Evolutionary conservation across 2,113 vertebrate species (phyloP).

Genomic region (Pseudorectes ferrugineus): DNA sequence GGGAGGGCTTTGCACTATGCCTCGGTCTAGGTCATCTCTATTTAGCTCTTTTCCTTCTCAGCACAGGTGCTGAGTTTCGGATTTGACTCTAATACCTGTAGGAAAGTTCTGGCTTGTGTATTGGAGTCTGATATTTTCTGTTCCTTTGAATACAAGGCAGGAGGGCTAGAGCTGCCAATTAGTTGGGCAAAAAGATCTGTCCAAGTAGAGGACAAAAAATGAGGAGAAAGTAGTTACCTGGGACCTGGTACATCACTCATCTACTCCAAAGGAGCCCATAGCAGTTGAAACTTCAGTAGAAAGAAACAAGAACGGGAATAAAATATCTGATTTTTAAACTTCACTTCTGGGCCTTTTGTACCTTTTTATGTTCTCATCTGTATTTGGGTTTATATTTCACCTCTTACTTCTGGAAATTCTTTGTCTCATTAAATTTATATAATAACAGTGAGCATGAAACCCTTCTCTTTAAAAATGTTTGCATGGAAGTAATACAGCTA

Average conservation of each 20-base stretch:
- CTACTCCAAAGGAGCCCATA: background rate
- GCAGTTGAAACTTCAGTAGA: background rate
- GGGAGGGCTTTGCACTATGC: background rate
- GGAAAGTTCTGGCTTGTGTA: background rate
- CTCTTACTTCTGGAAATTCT: background rate
- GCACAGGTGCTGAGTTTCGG: background rate
- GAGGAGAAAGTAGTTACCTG: background rate
- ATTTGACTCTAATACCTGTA: background rate
- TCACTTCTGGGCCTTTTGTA: background rate
- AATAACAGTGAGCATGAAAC: background rate
- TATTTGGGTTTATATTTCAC: background rate
- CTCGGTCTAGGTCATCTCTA: background rate
- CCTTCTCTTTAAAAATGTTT: background rate
- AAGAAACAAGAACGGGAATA: background rate
- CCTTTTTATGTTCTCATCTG: background rate
- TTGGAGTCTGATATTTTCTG: background rate
- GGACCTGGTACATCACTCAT: background rate
- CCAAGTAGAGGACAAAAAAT: background rate
- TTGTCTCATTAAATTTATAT: background rate
- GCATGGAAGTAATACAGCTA: background rate
- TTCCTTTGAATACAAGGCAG: background rate
- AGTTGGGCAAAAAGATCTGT: background rate
- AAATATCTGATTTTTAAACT: background rate
- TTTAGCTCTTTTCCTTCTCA: background rate
- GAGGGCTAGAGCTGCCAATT: background rate